Base-by-base conservation (phyloP, 2,888 invertebrate genomes). In the Eubasilissa splendida region DNA sequence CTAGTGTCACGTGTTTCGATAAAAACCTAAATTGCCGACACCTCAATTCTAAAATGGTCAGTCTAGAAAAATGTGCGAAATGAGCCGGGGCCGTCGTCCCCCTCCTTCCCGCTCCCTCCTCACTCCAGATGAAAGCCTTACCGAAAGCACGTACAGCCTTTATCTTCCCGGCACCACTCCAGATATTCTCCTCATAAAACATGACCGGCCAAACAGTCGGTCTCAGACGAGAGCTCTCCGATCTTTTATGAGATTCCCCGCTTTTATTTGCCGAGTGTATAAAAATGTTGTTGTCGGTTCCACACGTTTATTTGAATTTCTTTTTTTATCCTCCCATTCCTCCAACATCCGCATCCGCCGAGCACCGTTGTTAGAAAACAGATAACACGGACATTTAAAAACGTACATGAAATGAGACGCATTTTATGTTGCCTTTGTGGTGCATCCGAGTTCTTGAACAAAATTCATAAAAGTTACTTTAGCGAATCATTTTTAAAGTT, bases 181-280 rank as follows among this genome's bases (percentile, higher is more conserved):
- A 74, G 76, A 78, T 78, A 77, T 77, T 80, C 73, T 52, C 68
- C 77, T 75, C 82, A 80, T 80, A 80, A 82, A 82, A 80, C 82
- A 80, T 66, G 78, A 70, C 80, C 78, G 66, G 75, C 22, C 63
- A 52, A 76, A 82, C 75, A 66, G 68, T 31, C 60, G 50, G 63
- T 71, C 71, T 71, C 54, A 60, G 68, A 54, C 71, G 71, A 65
- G 56, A 68, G 60, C 58, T 77, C 77, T 59, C 71, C 50, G 59
- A 12, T 10, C 71, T 71, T 79, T 82, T 80, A 77, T 68, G 82
- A 75, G 71, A 74, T 63, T n/a, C 75, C 56, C 63, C 56, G 58
- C 76, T 71, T 78, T 77, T 71, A 82, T 79, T 79, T 63, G 56
- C 65, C 50, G 33, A 73, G 54, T 68, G 80, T 80, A 77, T 81